Conservation (phyloP, 64 coral and sea anemone species). For the Trachythela sp. region DNA sequence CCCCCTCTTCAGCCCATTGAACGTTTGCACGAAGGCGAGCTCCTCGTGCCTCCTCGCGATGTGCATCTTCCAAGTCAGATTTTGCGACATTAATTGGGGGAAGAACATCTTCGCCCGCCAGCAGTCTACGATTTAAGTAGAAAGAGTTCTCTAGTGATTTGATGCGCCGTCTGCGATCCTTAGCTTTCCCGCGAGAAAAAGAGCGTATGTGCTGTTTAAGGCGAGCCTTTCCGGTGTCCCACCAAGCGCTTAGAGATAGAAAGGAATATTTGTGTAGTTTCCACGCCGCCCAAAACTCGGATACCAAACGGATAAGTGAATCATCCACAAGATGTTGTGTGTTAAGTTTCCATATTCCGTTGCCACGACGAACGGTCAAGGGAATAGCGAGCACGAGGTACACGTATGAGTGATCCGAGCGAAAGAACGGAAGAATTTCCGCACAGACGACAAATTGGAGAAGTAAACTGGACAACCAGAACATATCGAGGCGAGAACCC, state of each 20-base stretch:
- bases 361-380: neutral
- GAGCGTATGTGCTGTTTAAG: neutral
- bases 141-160: neutral
- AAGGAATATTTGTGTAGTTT: neutral
- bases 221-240: neutral
- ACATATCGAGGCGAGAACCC: neutral
- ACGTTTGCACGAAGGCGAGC: neutral
- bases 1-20: constrained; percentile 17
- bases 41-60: neutral
- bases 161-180: neutral
- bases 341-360: neutral
- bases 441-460: neutral
- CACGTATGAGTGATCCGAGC: neutral
- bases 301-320: neutral
- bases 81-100: neutral
- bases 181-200: neutral
- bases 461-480: neutral
- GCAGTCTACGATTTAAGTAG: neutral
- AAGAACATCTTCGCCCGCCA: neutral
- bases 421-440: neutral
- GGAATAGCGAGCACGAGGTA: neutral
- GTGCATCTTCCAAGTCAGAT: neutral
- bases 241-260: neutral
- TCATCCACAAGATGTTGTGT: neutral
- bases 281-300: neutral